Evolutionary conservation across 2,113 vertebrate genomes (phyloP), one percentile per base, ranked within the genome.

Genomic region (Psammodynastes pulverulentus): DNA sequence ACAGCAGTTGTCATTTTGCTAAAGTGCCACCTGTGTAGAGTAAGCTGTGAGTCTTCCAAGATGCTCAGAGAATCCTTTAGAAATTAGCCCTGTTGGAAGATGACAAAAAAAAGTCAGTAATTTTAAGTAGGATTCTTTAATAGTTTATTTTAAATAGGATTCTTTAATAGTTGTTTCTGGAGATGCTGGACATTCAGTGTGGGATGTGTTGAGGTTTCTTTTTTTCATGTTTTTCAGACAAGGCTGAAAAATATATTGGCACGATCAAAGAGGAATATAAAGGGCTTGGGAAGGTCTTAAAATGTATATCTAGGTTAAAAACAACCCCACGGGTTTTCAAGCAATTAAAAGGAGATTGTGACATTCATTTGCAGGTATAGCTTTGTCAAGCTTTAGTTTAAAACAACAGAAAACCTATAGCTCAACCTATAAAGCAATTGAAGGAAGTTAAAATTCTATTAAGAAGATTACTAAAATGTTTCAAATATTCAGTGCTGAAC

Each of bases 31-130:
- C 95, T 90, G 94, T 96, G 95, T 91, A 93, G 95, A 93, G 95
- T 94, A 95, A 89, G n/a, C 96, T 95, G 85, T 88, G 92, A 96
- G 97, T 97, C 96, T 96, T 97, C 97, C 97, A 97, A 58, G 97
- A 94, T 92, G 90, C 48, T 96, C 96, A 95, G 85, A 79, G 88
- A 91, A 90, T 94, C 88, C 93, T 94, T 89, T 94, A 92, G n/a
- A 94, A 94, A 90, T 94, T 94, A 94, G 92, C 95, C 62, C 94
- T 92, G 94, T 54, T 34, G 95, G 94, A 91, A 86, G 88, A 93
- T 39, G 92, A 95, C 91, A 92, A 88, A 26, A 26, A 85, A 52
- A 94, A 94, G 89, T 90, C n/a, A 94, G 88, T 92, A 93, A 58
- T 93, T n/a, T n/a, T n/a, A n/a, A n/a, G n/a, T n/a, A n/a, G n/a